A percentile compares a stretch with the other conserved stretches of the same genome.
phyloP scores from a whole-genome alignment of 1,140 invertebrate genomes.

The Polypedilum pembai region DNA sequence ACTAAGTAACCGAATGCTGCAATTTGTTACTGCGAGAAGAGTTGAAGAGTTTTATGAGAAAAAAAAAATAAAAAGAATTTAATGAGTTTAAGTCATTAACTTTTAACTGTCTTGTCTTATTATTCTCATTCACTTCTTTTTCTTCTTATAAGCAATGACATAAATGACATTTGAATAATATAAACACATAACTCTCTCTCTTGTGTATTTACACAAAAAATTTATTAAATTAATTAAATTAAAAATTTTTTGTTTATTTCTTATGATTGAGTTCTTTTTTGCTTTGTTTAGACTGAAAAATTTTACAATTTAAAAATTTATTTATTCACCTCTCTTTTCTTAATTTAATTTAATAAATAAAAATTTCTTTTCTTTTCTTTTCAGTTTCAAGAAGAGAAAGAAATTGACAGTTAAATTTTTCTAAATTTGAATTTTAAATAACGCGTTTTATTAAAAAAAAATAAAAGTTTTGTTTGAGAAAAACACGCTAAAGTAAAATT shows the following conservation, averaged over 20 bases:
- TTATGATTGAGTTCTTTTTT: too few relatives aligned
- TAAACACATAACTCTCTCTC: not conserved
- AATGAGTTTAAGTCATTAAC: constrained; percentile 13
- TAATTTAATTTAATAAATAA: not conserved
- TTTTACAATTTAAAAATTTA: too few relatives aligned
- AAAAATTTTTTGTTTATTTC: too few relatives aligned
- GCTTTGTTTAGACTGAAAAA: too few relatives aligned
- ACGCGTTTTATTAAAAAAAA: too few relatives aligned
- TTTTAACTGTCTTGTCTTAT: constrained; percentile 12
- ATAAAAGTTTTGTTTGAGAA: too few relatives aligned
- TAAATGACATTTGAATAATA: constrained; percentile 8
- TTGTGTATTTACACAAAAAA: not conserved
- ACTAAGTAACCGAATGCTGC: not conserved
- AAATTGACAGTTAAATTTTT: too few relatives aligned
- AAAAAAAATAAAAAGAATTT: not conserved
- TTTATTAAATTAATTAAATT: not conserved
- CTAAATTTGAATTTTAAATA: too few relatives aligned
- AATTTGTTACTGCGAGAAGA: not conserved
- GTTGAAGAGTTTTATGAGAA: not conserved
- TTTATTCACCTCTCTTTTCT: not conserved
- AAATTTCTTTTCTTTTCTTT: not conserved
- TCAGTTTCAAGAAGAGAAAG: not conserved
- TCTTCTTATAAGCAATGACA: not conserved
- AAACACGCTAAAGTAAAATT: too few relatives aligned
- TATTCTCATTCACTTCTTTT: not conserved